A percentile compares a stretch with the other conserved stretches of the same genome.
These are phyloP conservation scores for Lutraria lutraria DNA, from an alignment of 2,888 invertebrate species.

Conservation along the genomic window DNA sequence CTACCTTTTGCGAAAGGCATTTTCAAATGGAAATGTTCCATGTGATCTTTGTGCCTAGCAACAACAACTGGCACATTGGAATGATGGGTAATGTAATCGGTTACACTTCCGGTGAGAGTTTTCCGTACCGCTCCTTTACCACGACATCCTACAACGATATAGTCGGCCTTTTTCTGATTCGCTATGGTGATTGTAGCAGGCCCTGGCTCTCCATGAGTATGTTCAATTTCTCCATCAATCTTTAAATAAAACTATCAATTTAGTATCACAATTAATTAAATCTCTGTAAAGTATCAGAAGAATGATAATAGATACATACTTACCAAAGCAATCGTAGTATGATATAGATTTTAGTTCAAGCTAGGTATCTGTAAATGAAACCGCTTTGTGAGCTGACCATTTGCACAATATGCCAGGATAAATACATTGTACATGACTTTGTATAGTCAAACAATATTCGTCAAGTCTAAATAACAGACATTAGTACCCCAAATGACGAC, in stretches of 20 bases:
- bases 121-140: slow-evolving; percentile 58
- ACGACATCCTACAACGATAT: slow-evolving; percentile 62
- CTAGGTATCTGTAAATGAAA: too few species aligned
- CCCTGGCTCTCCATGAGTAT: slow-evolving; percentile 57
- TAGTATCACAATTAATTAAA: background rate
- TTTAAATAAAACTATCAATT: background rate
- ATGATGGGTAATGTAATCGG: slow-evolving; percentile 63
- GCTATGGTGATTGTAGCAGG: slow-evolving; percentile 53
- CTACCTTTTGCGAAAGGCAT: slow-evolving; percentile 5
- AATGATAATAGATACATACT: too few species aligned
- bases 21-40: slow-evolving; percentile 25
- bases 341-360: too few species aligned
- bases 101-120: slow-evolving; percentile 66
- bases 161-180: slow-evolving; percentile 56
- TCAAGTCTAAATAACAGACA: too few species aligned
- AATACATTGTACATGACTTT: too few species aligned
- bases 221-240: slow-evolving; percentile 29
- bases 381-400: too few species aligned
- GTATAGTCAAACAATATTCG: too few species aligned
- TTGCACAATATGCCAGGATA: too few species aligned
- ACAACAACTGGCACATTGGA: slow-evolving; percentile 58
- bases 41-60: slow-evolving; percentile 59
- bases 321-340: too few species aligned
- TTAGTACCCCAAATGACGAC: too few species aligned
- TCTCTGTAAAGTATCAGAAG: too few species aligned